Base-by-base conservation (phyloP, 2,113 vertebrate species). In the Delphinapterus leucas region DNA sequence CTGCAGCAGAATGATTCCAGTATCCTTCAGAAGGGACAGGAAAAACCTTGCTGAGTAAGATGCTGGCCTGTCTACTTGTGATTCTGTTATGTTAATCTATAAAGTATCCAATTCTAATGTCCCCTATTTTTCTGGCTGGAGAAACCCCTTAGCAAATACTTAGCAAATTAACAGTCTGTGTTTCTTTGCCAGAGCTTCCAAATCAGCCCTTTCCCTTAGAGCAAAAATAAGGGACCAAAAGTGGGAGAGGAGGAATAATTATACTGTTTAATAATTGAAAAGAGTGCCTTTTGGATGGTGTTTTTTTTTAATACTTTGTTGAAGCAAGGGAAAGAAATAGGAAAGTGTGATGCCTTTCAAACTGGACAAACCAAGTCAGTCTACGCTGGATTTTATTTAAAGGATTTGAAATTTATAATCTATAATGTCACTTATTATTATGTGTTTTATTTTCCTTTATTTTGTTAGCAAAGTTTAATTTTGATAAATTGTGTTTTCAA, bases 31-130 rank as follows among this genome's bases (percentile, higher is more conserved):
- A 94, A 94, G 55, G 88, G 44, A 85, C 63, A 94, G 47, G 68
- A 89, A 70, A 97, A 95, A 44, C 47, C 89, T 93, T 90, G 93
- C 86, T 90, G 95, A 93, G 79, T 93, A 95, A 95, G 90, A 93
- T 95, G 61, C 86, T 93, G 90, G 93, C 79, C 86, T 97, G 47
- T 93, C 65, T 87, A 96, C 73, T 94, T 95, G 73, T 90, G 80
- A 95, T 89, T 90, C 90, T 93, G 76, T 95, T 95, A 87, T 93
- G 86, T 90, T 93, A 90, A 83, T 95, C 68, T 96, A 90, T 93
- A 96, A 93, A 95, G 38, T 95, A 87, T 90, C 61, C 47, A 83
- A 82, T 90, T 93, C 76, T 70, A 84, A 96, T 93, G 67, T 65
- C 61, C 38, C 61, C 38, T 67, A 41, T 96, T 87, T 97, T 95